A percentile compares a stretch with the other conserved stretches of the same genome.
Evolutionary conservation across 1,140 invertebrate genomes (phyloP).

Genomic region (Brachionus asplanchnoidis): DNA sequence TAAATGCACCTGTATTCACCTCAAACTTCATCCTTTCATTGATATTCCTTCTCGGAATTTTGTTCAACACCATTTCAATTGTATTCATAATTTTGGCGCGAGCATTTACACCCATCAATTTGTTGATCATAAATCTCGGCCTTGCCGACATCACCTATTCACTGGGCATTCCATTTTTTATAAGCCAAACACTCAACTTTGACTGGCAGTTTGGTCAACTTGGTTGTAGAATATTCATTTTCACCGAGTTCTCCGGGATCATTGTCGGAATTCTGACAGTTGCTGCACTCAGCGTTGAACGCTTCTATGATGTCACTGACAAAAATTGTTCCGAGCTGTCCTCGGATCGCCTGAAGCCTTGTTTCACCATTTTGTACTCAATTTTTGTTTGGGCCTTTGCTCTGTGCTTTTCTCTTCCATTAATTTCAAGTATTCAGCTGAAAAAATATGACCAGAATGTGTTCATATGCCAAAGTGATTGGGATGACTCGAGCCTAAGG

Average conservation of each 20-base stretch:
- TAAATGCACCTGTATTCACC: neutral
- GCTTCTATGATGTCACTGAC: slow-evolving; percentile 17
- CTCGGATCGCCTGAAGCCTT: neutral
- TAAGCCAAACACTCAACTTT: slow-evolving; percentile 25
- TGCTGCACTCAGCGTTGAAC: slow-evolving; percentile 20
- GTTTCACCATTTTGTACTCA: neutral
- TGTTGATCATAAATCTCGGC: slow-evolving; percentile 17
- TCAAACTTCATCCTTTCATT: neutral
- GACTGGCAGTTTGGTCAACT: slow-evolving; percentile 6
- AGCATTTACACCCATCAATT: slow-evolving; percentile 22
- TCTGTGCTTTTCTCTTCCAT: neutral
- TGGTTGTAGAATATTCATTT: slow-evolving; percentile 38
- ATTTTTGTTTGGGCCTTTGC: neutral
- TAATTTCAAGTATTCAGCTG: slow-evolving; percentile 12
- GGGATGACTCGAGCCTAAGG: neutral
- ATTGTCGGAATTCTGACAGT: slow-evolving; percentile 36
- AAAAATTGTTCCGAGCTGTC: neutral
- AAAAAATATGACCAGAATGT: neutral
- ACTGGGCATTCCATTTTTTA: slow-evolving; percentile 34
- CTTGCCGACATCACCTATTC: slow-evolving; percentile 25
- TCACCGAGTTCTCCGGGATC: slow-evolving; percentile 16
- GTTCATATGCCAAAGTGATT: neutral
- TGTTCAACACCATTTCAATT: slow-evolving; percentile 26
- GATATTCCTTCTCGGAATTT: neutral
- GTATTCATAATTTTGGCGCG: neutral